Conservation (phyloP, 2,113 vertebrate species). For the Acrocephalus arundinaceus region DNA sequence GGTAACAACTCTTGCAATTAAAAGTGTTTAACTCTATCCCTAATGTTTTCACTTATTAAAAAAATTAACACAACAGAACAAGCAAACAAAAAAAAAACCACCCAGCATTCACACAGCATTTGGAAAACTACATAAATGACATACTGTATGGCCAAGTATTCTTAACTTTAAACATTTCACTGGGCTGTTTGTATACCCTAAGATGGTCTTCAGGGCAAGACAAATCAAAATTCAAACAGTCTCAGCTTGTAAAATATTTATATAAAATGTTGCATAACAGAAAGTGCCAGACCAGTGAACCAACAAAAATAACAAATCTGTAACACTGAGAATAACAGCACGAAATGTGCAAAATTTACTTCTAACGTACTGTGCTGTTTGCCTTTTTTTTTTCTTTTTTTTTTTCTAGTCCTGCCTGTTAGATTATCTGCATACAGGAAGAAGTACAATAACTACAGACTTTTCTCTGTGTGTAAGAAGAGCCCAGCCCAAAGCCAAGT, state of each 20-base stretch:
- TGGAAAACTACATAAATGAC: background rate
- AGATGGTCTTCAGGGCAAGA: background rate
- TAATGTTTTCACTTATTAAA: background rate
- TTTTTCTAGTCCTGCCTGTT: background rate
- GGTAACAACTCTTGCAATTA: background rate
- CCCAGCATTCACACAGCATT: background rate
- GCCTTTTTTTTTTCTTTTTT: background rate
- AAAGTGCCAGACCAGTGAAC: background rate
- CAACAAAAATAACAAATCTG: background rate
- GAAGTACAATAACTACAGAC: background rate
- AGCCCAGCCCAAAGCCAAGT: background rate
- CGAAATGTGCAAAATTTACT: background rate
- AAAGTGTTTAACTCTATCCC: background rate
- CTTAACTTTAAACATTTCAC: background rate
- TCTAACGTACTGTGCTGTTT: background rate
- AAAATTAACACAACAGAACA: background rate
- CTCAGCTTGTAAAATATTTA: background rate
- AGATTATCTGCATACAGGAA: background rate
- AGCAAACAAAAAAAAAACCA: too few species aligned
- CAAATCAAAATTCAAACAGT: background rate
- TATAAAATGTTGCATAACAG: background rate
- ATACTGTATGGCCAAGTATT: background rate
- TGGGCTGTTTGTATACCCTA: background rate
- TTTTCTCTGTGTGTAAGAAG: background rate
- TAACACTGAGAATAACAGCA: background rate